phyloP scores from a whole-genome alignment of 2,888 invertebrate genomes.

The Latrodectus elegans region DNA sequence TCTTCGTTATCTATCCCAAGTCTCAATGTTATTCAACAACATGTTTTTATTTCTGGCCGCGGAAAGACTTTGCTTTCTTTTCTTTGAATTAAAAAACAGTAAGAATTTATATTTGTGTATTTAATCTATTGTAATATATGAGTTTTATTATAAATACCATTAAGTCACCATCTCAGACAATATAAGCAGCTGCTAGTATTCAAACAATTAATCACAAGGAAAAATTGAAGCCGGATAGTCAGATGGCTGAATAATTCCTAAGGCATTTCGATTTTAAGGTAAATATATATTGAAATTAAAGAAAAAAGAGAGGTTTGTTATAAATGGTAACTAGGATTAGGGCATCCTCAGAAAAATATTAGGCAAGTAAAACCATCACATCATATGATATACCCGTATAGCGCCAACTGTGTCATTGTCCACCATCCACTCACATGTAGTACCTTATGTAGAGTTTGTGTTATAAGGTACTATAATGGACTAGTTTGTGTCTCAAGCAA shows the following conservation, averaged over 20 bases:
- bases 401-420: constrained; percentile 7
- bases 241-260: neutral
- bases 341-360: constrained; percentile 6
- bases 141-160: neutral
- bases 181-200: constrained; percentile 23
- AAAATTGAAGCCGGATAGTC: constrained; percentile 7
- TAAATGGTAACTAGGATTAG: constrained; percentile 17
- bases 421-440: neutral
- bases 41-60: too few relatives aligned
- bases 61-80: too few relatives aligned
- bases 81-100: too few relatives aligned
- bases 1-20: too few relatives aligned
- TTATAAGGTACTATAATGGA: neutral
- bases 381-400: constrained; percentile 9
- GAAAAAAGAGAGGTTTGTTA: neutral
- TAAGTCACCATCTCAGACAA: constrained; percentile 1
- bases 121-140: too few relatives aligned
- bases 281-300: constrained; percentile 1
- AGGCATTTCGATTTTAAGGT: neutral
- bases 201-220: neutral
- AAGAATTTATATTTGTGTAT: too few relatives aligned
- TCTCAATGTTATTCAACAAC: too few relatives aligned
- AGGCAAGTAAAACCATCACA: constrained; percentile 8
- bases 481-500: neutral
- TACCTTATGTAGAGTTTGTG: neutral